Evolutionary conservation across 1,140 invertebrate genomes (phyloP), one percentile per base, ranked within the genome.

Genomic region (Eciton burchellii): DNA sequence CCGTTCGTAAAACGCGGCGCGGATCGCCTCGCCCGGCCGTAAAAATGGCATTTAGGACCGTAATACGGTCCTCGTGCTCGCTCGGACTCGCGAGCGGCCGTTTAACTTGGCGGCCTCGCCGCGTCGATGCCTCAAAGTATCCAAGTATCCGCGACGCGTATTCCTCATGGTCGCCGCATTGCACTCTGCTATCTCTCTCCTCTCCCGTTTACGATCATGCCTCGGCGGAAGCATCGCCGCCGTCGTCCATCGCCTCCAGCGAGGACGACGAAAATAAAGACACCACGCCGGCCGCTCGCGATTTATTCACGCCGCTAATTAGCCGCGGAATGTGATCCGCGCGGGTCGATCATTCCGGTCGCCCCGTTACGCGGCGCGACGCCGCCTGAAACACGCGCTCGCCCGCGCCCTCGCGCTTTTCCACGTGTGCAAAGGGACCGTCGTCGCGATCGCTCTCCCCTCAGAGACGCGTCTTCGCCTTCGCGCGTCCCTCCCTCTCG

Each of bases 1-100:
- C 24, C 59, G 71, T 85, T 56, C 87, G 86, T 74, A 76, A 87
- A 88, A 85, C 81, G n/a, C n/a, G 62, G 56, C 52, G 16, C 73
- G 70, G 77, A 82, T 86, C 84, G 68, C 26, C 47, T 49, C 52
- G 21, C 57, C n/a, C 41, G 56, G 29, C 76, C 63, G 52, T 86
- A 86, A 86, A 88, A 86, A 71, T 72, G 82, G 73, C 76, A 87
- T 77, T 81, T 76, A 49, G 43, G 26, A 54, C 52, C 26, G 57
- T 68, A 83, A 84, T 60, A 76, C 5, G 8, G n/a, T n/a, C n/a
- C n/a, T n/a, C n/a, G n/a, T n/a, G n/a, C n/a, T n/a, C n/a, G 16
- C 49, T 21, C 43, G 49, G 56, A 59, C 74, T 68, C 63, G 6
- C 19, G 19, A 16, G 59, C 43, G 45, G 59, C 29, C 73, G 26